Percentiles rank a stretch among this genome's conserved stretches.
phyloP scores from a whole-genome alignment of 2,113 vertebrate species.

The Epinephelus lanceolatus region DNA sequence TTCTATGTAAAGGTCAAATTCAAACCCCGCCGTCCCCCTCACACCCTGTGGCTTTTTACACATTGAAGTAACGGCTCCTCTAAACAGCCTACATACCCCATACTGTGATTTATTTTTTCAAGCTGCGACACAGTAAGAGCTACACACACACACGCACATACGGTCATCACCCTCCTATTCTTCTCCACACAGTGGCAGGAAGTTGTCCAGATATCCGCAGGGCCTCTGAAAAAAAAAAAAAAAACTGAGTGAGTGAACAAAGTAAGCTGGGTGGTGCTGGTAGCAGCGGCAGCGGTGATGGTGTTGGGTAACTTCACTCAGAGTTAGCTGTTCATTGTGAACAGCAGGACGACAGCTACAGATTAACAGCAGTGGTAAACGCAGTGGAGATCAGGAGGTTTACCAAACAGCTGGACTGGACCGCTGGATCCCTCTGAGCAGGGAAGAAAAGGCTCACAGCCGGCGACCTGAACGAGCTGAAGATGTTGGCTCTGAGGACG shows the following conservation, averaged over 20 bases:
- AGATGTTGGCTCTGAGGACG: constrained; percentile 61
- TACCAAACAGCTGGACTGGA: constrained; percentile 19
- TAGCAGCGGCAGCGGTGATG: constrained; percentile 38
- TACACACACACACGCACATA: constrained; percentile 46
- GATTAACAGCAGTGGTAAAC: not conserved
- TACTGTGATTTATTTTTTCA: constrained; percentile 15
- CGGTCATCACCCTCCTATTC: constrained; percentile 78
- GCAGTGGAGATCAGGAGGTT: constrained; percentile 5
- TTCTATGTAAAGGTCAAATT: constrained; percentile 38
- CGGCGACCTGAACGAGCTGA: constrained; percentile 2
- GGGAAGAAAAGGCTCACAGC: constrained; percentile 7
- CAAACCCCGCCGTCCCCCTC: constrained; percentile 25
- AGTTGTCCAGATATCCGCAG: constrained; percentile 86
- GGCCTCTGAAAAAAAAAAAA: constrained; percentile 72
- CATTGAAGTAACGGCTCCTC: constrained; percentile 31
- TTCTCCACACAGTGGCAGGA: constrained; percentile 88
- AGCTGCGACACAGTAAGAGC: constrained; percentile 13
- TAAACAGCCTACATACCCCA: constrained; percentile 6
- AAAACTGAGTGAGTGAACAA: constrained; percentile 60
- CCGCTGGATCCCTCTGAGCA: not conserved
- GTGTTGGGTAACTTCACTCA: constrained; percentile 32
- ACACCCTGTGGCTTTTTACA: constrained; percentile 1
- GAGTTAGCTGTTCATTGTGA: constrained; percentile 39
- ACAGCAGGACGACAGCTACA: constrained; percentile 15
- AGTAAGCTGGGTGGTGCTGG: constrained; percentile 58